Percentiles rank a stretch among this genome's conserved stretches.
Evolutionary conservation across 53 echinoderm and acorn worm genomes (phyloP).

Genomic region (Luidia sarsii): DNA sequence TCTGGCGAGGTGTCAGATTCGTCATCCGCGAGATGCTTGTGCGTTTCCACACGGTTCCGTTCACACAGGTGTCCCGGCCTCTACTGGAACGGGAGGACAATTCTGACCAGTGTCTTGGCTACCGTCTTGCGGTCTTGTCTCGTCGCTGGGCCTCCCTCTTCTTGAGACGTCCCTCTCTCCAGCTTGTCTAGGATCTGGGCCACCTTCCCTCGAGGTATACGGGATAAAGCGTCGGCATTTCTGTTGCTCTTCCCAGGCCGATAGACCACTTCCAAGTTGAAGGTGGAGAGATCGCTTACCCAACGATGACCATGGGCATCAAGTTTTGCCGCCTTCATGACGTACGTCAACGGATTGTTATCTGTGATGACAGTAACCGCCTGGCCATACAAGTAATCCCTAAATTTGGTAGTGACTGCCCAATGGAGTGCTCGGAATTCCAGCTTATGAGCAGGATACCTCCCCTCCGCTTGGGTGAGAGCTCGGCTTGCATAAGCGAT

Average conservation of each 20-base stretch:
- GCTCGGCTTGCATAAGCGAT: slow-evolving; percentile 18
- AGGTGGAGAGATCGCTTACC: background rate
- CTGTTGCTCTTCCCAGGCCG: background rate
- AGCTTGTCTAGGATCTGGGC: slow-evolving; percentile 8
- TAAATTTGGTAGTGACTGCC: slow-evolving; percentile 39
- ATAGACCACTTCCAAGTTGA: background rate
- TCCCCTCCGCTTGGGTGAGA: background rate
- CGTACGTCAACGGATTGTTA: slow-evolving; percentile 14
- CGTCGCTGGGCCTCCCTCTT: no score
- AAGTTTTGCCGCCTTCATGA: background rate
- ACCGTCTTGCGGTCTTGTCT: no score
- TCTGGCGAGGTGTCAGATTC: no score
- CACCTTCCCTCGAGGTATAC: slow-evolving; percentile 30
- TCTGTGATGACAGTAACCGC: slow-evolving; percentile 38
- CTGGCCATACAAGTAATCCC: slow-evolving; percentile 51
- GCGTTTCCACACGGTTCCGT: no score
- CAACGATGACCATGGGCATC: background rate
- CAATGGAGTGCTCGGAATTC: slow-evolving; percentile 54
- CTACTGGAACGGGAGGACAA: no score
- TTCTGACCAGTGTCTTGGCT: no score
- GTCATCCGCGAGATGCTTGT: no score
- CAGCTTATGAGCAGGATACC: slow-evolving; percentile 55
- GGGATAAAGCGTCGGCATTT: slow-evolving; percentile 40
- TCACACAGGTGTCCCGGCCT: no score
- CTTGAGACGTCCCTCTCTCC: background rate